Evolutionary conservation across 2,888 invertebrate species (phyloP).

Genomic region (Tipula lateralis): DNA sequence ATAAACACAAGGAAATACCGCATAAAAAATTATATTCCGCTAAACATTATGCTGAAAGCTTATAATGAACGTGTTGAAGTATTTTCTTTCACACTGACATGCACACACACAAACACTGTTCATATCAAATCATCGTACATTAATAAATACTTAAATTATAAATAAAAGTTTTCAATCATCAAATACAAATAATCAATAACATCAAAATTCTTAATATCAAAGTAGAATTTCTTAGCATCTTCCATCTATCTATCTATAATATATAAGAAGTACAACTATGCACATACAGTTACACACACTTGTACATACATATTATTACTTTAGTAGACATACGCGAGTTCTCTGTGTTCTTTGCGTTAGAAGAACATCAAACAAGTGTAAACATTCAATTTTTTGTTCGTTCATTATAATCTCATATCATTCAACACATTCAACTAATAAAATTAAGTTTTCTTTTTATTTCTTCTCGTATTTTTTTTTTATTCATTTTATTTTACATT

Average conservation of each 20-base stretch:
- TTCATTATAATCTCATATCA: slow-evolving; percentile 24
- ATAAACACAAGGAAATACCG: not conserved
- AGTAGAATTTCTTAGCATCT: not conserved
- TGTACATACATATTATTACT: not conserved
- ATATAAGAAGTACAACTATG: too few species aligned
- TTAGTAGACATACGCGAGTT: not conserved
- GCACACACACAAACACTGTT: not conserved
- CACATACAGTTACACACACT: not conserved
- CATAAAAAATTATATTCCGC: not conserved
- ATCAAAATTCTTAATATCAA: slow-evolving; percentile 7
- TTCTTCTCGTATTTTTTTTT: not conserved
- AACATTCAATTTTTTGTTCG: slow-evolving; percentile 16
- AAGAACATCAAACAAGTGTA: slow-evolving; percentile 24
- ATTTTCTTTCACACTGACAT: not conserved
- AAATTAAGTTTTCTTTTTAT: slow-evolving; percentile 19
- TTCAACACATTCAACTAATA: slow-evolving; percentile 24
- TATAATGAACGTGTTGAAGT: slow-evolving; percentile 12
- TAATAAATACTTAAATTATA: slow-evolving; percentile 5
- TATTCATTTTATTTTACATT: slow-evolving; percentile 19
- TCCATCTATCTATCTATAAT: not conserved
- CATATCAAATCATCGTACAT: not conserved
- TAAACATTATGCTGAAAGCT: not conserved
- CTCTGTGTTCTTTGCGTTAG: not conserved
- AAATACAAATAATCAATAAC: slow-evolving; percentile 11
- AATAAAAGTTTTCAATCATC: slow-evolving; percentile 1